Percentiles rank a stretch among this genome's conserved stretches.
Evolutionary conservation across 2,113 vertebrate species (phyloP).

Genomic region (Vombatus ursinus): DNA sequence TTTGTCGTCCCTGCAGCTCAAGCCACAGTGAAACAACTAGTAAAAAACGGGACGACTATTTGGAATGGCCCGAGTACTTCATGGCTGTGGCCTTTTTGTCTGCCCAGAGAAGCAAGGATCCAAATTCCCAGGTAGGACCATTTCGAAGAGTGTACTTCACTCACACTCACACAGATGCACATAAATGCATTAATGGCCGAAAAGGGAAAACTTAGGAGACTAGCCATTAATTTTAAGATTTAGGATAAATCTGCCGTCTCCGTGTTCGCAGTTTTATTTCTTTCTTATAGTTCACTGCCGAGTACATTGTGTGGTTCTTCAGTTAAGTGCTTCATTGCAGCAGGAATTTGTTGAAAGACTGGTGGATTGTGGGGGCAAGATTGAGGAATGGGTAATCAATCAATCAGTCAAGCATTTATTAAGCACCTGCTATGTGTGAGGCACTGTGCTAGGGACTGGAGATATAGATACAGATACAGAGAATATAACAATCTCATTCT

Average conservation of each 20-base stretch:
- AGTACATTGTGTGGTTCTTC: background rate
- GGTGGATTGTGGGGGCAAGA: background rate
- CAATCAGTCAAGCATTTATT: background rate
- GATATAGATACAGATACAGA: background rate
- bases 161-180: background rate
- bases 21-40: conserved; percentile 77
- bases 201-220: background rate
- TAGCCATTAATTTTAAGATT: background rate
- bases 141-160: background rate
- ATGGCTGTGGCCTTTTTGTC: conserved; percentile 98
- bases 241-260: background rate
- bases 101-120: conserved; percentile 98
- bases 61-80: conserved; percentile 99
- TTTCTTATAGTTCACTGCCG: background rate
- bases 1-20: conserved; percentile 18
- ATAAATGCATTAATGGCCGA: background rate
- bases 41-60: conserved; percentile 93
- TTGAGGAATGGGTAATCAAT: background rate
- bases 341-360: background rate
- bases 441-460: background rate
- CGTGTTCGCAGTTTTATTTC: background rate
- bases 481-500: background rate
- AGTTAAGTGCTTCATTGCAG: background rate
- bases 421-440: background rate
- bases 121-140: conserved; percentile 92